Base-by-base conservation (phyloP, 2,113 vertebrate species). In the Pontoporia blainvillei region DNA sequence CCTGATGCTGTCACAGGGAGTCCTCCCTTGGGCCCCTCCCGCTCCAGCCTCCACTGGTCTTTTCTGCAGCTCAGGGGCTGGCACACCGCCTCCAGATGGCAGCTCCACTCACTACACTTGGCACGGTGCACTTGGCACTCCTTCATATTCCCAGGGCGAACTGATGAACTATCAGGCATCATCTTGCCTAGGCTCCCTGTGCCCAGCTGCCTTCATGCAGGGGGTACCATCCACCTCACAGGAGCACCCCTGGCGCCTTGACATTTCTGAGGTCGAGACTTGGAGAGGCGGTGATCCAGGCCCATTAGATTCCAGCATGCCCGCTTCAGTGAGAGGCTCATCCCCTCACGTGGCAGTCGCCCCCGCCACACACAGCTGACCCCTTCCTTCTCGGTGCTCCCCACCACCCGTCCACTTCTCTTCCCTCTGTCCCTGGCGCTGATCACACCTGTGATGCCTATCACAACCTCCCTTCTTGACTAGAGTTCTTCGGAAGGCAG, bases 401-500 rank as follows among this genome's bases (percentile, higher is more conserved):
- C 23, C 64, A 14, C 34, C 34, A 8, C 14, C 31, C 39, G 5
- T 15, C 11, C 27, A 7, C 13, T 29, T 23, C 62, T 23, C 4
- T 11, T n/a, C 27, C 57, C 23, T 62, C n/a, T 27, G 71, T 17
- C 27, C 13, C 21, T 9, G 34, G 29, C 57, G 41, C 25, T 39
- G 61, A 49, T 61, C 9, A 64, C 72, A 13, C 8, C 2, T 6
- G 14, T 1, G 18, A 36, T 4, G 29, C 3, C 52, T 13, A 8
- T 34, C 44, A 61, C 49, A 34, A 8, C 9, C 20, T 41, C 12
- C 10, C 8, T 34, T 13, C 73, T 66, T 5, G 6, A 18, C 5
- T 2, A 5, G 2, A 3, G 12, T 1, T 17, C 41, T 31, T 11
- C 0, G 0, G 0, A 3, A 11, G 1, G 21, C 1, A 8, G 7